Evolutionary conservation across 2,113 vertebrate species (phyloP), one percentile per base, ranked within the genome.

Genomic region (Eubucco bourcierii): DNA sequence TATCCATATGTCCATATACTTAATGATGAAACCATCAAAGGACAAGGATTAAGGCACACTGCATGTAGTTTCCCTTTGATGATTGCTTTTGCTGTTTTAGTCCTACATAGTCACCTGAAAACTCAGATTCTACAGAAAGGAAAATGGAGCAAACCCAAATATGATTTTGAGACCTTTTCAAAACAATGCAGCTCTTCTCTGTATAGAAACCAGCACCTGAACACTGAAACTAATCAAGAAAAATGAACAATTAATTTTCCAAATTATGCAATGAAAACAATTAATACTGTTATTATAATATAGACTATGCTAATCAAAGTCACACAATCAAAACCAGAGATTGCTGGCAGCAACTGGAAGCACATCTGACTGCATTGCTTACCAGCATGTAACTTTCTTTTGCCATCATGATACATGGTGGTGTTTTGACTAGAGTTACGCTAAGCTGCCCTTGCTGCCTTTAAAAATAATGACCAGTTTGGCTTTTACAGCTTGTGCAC

Each of bases 171-270:
- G 18, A 31, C 1, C 18, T 58, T 83, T 81, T 72, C 27, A 68
- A 82, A 90, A 59, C 2, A 41, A 4, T 46, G 4, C n/a, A 72
- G 5, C 28, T 21, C 56, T 78, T 84, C 47, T 37, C 7, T n/a
- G 6, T 31, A 37, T 4, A 70, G 20, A 83, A 88, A 37, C 1
- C 0, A 86, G 5, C 5, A 33, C 2, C 60, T 67, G 0, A 41
- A 77, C 80, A 86, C 41, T 55, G 34, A 80, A 88, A 77, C 74
- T 27, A 53, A 24, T 64, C 79, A 46, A 0, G 0, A 34, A 60
- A 87, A 90, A n/a, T 12, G 3, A 64, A 47, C 3, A 0, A 0
- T 31, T 67, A 5, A 4, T 50, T 73, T 86, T 80, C 39, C 21
- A 7, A 58, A 71, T 55, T 70, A 29, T 2, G 5, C 55, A 27